phyloP scores from a whole-genome alignment of 2,888 invertebrate species.

The Antheraea assamensis region DNA sequence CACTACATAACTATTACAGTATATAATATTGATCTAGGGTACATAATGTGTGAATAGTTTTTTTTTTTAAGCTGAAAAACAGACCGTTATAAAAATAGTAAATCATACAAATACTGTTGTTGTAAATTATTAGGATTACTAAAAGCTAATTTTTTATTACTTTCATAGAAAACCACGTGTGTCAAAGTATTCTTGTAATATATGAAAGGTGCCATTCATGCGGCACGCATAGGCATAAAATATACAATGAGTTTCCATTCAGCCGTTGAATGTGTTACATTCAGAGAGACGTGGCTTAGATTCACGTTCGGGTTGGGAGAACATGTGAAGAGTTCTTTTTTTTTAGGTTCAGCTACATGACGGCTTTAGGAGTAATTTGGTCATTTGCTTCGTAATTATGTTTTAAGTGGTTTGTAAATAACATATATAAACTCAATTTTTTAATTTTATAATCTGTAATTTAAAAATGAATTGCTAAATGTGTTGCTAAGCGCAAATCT shows the following conservation, averaged over 20 bases:
- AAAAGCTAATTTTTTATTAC: neutral
- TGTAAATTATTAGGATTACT: neutral
- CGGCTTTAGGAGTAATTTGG: neutral
- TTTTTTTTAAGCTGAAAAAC: neutral
- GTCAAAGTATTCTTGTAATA: neutral
- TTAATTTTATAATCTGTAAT: too few species aligned
- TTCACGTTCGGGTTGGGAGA: neutral
- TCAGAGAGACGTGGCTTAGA: neutral
- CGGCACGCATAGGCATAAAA: conserved; percentile 13
- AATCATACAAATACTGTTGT: neutral
- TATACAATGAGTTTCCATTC: conserved; percentile 19
- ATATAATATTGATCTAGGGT: neutral
- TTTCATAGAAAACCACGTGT: neutral
- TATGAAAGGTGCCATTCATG: conserved; percentile 4
- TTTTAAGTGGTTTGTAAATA: neutral
- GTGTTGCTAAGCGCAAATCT: too few species aligned
- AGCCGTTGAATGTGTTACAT: conserved; percentile 15
- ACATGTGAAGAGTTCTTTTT: neutral
- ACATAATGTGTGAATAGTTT: neutral
- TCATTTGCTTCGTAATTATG: neutral
- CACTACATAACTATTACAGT: too few species aligned
- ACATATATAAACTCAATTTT: neutral
- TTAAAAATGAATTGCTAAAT: too few species aligned
- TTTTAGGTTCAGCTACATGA: neutral
- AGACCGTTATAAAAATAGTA: neutral